These are phyloP conservation scores for Drosophila niveifrons DNA, from an alignment of 2,888 invertebrate genomes.

Conservation along the genomic window DNA sequence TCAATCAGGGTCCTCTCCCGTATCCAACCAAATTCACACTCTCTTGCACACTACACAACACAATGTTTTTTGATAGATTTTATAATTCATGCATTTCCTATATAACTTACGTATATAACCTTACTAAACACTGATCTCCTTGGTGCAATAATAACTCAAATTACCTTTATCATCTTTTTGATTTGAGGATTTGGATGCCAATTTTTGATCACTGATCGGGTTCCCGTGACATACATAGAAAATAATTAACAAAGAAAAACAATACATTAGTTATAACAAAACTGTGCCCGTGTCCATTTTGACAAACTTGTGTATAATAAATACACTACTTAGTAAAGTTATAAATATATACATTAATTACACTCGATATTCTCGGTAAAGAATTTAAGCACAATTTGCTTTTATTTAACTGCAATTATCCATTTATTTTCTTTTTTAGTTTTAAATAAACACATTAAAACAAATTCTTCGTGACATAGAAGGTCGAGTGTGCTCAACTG, in stretches of 20 bases:
- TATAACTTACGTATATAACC: constrained; percentile 46
- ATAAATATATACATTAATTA: too few species aligned
- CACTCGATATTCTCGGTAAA: too few species aligned
- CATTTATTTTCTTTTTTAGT: too few species aligned
- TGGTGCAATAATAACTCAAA: constrained; percentile 61
- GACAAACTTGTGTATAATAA: too few species aligned
- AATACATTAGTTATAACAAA: constrained; percentile 12
- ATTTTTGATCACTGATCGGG: constrained; percentile 75
- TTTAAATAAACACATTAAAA: too few species aligned
- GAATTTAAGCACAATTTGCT: too few species aligned
- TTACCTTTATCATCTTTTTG: constrained; percentile 86
- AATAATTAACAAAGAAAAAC: constrained; percentile 23
- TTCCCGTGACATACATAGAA: not conserved
- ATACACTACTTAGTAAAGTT: too few species aligned
- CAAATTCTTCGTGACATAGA: too few species aligned
- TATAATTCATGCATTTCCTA: constrained; percentile 50
- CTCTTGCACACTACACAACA: constrained; percentile 57
- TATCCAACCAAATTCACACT: constrained; percentile 81
- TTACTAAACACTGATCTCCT: constrained; percentile 53
- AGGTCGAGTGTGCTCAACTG: too few species aligned
- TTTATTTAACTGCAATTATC: too few species aligned
- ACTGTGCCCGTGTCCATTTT: too few species aligned
- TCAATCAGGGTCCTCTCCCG: constrained; percentile 25
- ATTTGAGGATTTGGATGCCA: constrained; percentile 73
- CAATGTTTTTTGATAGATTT: constrained; percentile 42